phyloP scores from a whole-genome alignment of 1,140 invertebrate genomes.

The Gryon sp. region DNA sequence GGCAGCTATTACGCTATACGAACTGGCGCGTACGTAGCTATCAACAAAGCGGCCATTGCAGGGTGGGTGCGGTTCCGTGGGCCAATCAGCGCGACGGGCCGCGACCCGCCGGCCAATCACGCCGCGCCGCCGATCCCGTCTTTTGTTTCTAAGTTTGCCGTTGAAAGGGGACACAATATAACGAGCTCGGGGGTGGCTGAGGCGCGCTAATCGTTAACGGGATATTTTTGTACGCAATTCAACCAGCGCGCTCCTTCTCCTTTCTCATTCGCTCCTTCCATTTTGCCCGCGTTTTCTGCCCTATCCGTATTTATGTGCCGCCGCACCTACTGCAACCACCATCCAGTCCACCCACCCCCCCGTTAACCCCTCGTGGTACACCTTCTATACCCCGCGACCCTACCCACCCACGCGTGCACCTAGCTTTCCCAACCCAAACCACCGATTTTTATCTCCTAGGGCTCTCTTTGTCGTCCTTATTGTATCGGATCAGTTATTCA shows the following conservation, averaged over 20 bases:
- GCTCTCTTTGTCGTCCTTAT: constrained; percentile 35
- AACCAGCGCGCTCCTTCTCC: constrained; percentile 53
- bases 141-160: constrained; percentile 77
- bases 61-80: constrained; percentile 78
- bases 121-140: constrained; percentile 70
- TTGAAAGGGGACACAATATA: constrained; percentile 77
- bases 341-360: constrained; percentile 12
- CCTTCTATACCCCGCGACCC: constrained; percentile 19
- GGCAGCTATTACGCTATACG: constrained; percentile 65
- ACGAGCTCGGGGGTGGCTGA: constrained; percentile 68
- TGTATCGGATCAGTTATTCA: constrained; percentile 31
- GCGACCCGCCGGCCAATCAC: constrained; percentile 76
- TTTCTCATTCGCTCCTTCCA: constrained; percentile 57
- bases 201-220: constrained; percentile 76
- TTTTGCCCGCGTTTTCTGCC: constrained; percentile 63
- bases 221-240: constrained; percentile 73
- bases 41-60: constrained; percentile 80
- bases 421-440: constrained; percentile 6
- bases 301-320: constrained; percentile 39
- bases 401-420: constrained; percentile 12
- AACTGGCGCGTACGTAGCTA: constrained; percentile 63
- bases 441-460: constrained; percentile 35
- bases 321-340: constrained; percentile 18
- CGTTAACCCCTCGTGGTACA: no score
- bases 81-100: constrained; percentile 77